Evolutionary conservation across 2,797 vertebrate species (phyloP).

Genomic region (Ispidina picta): DNA sequence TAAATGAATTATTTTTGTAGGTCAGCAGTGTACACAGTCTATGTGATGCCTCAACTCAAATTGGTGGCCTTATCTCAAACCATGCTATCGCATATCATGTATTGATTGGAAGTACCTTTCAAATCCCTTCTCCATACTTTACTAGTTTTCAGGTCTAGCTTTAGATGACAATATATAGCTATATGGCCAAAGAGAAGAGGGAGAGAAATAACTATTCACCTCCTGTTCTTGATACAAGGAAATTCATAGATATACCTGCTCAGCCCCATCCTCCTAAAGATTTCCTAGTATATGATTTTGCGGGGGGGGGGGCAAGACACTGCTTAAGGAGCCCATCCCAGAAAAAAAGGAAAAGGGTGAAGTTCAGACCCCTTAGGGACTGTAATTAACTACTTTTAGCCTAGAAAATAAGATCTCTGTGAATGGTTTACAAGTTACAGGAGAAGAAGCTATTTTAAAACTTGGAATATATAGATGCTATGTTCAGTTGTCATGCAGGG

Average conservation of each 20-base stretch:
- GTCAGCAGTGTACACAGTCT: not conserved
- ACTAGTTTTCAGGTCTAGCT: not conserved
- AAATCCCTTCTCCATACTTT: not conserved
- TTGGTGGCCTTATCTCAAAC: not conserved
- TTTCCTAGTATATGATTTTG: not conserved
- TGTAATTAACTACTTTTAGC: conserved; percentile 43
- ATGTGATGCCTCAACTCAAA: not conserved
- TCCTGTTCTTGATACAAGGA: not conserved
- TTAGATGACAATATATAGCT: not conserved
- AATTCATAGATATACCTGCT: not conserved
- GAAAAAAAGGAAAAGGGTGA: conserved; percentile 2
- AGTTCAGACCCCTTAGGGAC: not conserved
- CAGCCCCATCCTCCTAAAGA: not conserved
- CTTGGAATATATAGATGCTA: conserved; percentile 26
- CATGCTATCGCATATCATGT: not conserved
- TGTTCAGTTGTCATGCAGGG: conserved; percentile 37
- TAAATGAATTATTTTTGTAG: not conserved
- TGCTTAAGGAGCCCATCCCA: not conserved
- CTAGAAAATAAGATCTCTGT: not conserved
- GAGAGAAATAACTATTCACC: not conserved
- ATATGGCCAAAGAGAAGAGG: not conserved
- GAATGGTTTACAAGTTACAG: not conserved
- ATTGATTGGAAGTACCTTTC: not conserved
- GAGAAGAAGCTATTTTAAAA: conserved; percentile 49
- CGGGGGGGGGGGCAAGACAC: not conserved